These are phyloP conservation scores for Stegodyphus dumicola DNA, from an alignment of 1,140 invertebrate species.

Conservation along the genomic window DNA sequence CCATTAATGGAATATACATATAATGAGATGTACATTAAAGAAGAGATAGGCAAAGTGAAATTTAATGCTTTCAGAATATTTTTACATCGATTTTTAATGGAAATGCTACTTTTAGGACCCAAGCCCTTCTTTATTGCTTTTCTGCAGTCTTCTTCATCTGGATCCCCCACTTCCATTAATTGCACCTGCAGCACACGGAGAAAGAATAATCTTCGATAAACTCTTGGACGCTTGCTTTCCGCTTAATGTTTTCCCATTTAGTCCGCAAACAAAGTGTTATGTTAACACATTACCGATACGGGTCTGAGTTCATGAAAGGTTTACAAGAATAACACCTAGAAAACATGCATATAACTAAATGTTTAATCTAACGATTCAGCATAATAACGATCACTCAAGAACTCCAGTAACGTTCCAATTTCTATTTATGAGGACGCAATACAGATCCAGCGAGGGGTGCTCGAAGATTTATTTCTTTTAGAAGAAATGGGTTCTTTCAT, in stretches of 20 bases:
- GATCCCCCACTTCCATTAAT: conserved; percentile 15
- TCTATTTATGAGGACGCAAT: too few relatives aligned
- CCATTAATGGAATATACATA: too few relatives aligned
- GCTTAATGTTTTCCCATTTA: not conserved
- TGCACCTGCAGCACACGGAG: conserved; percentile 12
- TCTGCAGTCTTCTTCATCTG: not conserved
- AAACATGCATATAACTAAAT: too few relatives aligned
- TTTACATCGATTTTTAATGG: conserved; percentile 48
- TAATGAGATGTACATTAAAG: too few relatives aligned
- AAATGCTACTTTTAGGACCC: not conserved
- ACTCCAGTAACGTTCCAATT: too few relatives aligned
- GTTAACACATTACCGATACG: not conserved
- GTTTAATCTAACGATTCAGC: too few relatives aligned
- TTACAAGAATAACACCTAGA: too few relatives aligned
- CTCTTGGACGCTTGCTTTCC: not conserved
- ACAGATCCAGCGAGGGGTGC: too few relatives aligned
- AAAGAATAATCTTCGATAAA: not conserved
- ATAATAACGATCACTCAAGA: too few relatives aligned
- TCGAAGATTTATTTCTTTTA: too few relatives aligned
- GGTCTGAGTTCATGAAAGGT: too few relatives aligned
- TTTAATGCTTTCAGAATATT: conserved; percentile 45
- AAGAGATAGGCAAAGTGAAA: conserved; percentile 22
- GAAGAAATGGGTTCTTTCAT: too few relatives aligned
- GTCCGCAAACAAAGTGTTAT: not conserved
- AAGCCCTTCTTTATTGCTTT: conserved; percentile 21